phyloP scores from a whole-genome alignment of 2,888 invertebrate genomes.

The Rotaria macrura region DNA sequence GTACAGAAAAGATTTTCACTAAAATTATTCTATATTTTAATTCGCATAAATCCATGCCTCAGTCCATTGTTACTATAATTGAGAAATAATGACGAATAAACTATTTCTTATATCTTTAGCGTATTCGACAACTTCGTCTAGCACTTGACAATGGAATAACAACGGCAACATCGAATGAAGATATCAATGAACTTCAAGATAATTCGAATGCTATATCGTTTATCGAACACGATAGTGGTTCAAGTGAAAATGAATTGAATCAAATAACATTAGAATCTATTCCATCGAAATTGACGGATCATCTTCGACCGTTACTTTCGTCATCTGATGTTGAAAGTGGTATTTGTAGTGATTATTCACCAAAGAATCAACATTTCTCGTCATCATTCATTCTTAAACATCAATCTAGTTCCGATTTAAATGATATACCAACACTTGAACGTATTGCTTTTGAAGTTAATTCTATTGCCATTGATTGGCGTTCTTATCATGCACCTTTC shows the following conservation, averaged over 20 bases:
- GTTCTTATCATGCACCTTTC: slow-evolving; percentile 59
- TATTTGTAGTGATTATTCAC: not conserved
- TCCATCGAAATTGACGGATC: not conserved
- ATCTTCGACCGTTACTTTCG: not conserved
- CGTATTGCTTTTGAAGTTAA: slow-evolving; percentile 64
- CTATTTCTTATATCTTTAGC: not conserved
- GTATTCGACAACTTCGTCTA: slow-evolving; percentile 8
- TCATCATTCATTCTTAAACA: not conserved
- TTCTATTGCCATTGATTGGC: slow-evolving; percentile 84
- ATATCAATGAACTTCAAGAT: not conserved
- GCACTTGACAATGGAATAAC: not conserved
- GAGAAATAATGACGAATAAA: too few species aligned
- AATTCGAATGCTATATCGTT: not conserved
- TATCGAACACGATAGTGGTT: slow-evolving; percentile 14
- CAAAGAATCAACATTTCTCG: not conserved
- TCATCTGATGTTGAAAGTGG: not conserved
- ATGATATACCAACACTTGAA: slow-evolving; percentile 49
- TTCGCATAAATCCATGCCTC: too few species aligned
- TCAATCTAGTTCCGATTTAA: slow-evolving; percentile 29
- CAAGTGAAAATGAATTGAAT: not conserved
- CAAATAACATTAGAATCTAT: not conserved
- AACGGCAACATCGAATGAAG: not conserved
- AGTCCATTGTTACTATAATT: too few species aligned
- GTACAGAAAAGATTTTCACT: too few species aligned
- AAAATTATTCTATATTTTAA: too few species aligned